These are phyloP conservation scores for Sylvia atricapilla DNA, from an alignment of 2,113 vertebrate species.

Conservation along the genomic window DNA sequence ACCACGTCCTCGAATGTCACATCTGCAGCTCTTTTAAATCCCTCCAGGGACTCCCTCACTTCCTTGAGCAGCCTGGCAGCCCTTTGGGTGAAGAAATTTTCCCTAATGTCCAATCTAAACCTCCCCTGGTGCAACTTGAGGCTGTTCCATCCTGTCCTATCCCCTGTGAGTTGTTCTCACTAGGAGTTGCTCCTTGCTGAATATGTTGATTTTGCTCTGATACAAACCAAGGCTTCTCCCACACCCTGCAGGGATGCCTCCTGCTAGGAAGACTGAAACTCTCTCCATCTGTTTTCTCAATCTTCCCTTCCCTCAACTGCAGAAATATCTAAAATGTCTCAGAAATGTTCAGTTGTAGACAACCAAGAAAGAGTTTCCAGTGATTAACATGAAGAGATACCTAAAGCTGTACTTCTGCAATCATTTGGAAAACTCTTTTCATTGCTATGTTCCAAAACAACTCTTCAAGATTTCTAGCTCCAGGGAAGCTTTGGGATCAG, in stretches of 20 bases:
- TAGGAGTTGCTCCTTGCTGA: not conserved
- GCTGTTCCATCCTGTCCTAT: fast-evolving
- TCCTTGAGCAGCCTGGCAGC: not conserved
- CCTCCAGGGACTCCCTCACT: not conserved
- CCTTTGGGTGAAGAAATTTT: not conserved
- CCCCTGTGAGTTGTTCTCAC: not conserved
- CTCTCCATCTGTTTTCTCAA: not conserved
- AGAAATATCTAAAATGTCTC: not conserved
- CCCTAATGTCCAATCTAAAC: not conserved
- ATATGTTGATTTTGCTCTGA: not conserved
- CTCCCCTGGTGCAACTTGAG: not conserved
- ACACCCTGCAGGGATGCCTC: not conserved
- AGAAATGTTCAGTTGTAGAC: too few relatives aligned
- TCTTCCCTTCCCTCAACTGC: not conserved
- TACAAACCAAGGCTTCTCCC: not conserved
- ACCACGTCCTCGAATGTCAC: not conserved
- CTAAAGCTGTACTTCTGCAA: not conserved
- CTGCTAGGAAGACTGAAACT: not conserved
- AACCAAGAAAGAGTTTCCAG: not conserved
- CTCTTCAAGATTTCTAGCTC: not conserved
- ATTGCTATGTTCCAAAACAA: not conserved
- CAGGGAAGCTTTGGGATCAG: not conserved
- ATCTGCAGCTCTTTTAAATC: not conserved
- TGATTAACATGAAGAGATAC: not conserved
- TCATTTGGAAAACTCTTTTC: not conserved